Evolutionary conservation across 2,797 vertebrate species (phyloP), one percentile per base, ranked within the genome.

Genomic region (Molossus molossus): DNA sequence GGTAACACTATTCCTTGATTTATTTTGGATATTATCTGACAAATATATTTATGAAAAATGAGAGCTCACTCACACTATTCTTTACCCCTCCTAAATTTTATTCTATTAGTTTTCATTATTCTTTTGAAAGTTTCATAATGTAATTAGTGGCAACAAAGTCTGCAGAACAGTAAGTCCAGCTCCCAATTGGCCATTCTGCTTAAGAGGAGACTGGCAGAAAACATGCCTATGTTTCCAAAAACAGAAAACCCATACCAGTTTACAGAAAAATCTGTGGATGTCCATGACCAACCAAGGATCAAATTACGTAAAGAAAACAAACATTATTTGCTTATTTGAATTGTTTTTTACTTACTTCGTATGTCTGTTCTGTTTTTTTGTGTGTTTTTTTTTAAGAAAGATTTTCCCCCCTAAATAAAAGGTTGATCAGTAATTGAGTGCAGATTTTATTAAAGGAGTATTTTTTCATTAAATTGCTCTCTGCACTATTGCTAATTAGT

Each of bases 1-100:
- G 64, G 45, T 84, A 70, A 25, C 40, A 53, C 45, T 91, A 27
- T 92, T 89, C 73, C 48, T 88, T 83, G 58, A 80, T 95, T 55
- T 88, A 69, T 97, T 91, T 88, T 96, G 94, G 33, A 55, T 91
- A 50, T 45, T 82, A 45, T 79, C 37, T 94, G 48, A 55, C 64
- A 96, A 55, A 91, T 93, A 50, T 15, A 75, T 93, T 18, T 86
- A n/a, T 91, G 84, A 93, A 93, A 94, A 91, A 15, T 90, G n/a
- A 40, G 25, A 73, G 25, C 10, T 85, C n/a, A 21, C 15, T 94
- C 33, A 72, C 69, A 82, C 14, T 57, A 45, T 91, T 92, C 23
- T 87, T 65, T 60, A 17, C 23, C 10, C 40, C 29, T 85, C 55
- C 55, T 89, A 93, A 87, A 92, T 83, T 94, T 92, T 75, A 60